Evolutionary conservation across 2,113 vertebrate species (phyloP).

Genomic region (Cinclus mexicanus): DNA sequence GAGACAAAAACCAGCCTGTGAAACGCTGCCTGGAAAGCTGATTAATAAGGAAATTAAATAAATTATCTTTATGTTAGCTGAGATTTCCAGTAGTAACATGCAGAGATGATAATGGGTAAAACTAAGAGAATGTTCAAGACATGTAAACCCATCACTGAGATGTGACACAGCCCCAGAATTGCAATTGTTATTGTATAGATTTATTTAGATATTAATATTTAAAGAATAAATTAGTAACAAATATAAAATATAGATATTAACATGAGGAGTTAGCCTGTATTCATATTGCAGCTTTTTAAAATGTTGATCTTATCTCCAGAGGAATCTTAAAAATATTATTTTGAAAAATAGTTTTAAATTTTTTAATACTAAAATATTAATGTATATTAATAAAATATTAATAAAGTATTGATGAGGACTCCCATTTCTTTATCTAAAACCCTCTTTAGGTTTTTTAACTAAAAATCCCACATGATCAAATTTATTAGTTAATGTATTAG

Average conservation of each 20-base stretch:
- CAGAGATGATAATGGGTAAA: background rate
- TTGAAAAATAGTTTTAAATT: background rate
- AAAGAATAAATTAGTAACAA: background rate
- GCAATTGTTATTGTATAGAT: background rate
- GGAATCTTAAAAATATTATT: background rate
- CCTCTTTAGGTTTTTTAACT: background rate
- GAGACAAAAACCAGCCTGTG: background rate
- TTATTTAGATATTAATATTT: background rate
- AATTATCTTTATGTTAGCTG: background rate
- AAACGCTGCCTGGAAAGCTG: background rate
- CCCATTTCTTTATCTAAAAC: background rate
- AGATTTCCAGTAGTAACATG: rapidly evolving
- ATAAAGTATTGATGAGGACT: background rate
- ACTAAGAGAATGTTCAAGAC: background rate
- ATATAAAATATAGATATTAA: background rate
- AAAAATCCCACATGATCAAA: background rate
- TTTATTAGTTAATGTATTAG: background rate
- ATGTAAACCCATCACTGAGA: background rate
- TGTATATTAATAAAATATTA: background rate
- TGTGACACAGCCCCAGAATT: background rate
- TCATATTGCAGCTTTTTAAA: background rate
- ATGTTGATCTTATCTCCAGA: background rate
- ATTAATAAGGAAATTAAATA: background rate
- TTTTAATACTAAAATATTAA: background rate
- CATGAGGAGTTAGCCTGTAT: too few species aligned